Evolutionary conservation across 2,113 vertebrate species (phyloP).

Genomic region (Nothoprocta perdicaria): DNA sequence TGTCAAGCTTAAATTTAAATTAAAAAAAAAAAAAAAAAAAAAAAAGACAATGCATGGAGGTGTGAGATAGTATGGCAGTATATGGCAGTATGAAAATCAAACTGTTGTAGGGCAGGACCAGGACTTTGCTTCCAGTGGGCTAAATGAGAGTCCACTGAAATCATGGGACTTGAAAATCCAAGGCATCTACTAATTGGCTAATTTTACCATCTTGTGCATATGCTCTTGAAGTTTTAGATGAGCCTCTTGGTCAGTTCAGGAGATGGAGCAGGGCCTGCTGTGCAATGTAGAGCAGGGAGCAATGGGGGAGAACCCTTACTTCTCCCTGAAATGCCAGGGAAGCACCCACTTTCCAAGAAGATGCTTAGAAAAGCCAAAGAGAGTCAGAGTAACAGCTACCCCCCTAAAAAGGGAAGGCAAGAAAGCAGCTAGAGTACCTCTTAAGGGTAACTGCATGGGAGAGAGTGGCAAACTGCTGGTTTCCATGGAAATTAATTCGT

Average conservation of each 20-base stretch:
- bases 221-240: background rate
- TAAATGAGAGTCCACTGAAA: background rate
- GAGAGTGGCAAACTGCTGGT: background rate
- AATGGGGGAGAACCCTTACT: background rate
- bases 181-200: background rate
- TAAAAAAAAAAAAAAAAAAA: background rate
- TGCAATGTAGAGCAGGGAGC: background rate
- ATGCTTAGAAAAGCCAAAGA: background rate
- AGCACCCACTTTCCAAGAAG: background rate
- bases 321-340: background rate
- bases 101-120: background rate
- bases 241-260: background rate
- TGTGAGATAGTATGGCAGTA: fast-evolving
- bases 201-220: background rate
- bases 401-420: background rate
- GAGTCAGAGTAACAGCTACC: background rate
- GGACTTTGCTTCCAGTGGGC: background rate
- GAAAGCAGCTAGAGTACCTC: background rate
- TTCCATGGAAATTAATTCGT: constrained; percentile 48
- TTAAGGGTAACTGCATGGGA: background rate
- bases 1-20: background rate
- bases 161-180: background rate
- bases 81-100: background rate
- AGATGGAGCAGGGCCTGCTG: background rate
- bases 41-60: background rate